Conservation (phyloP, 2,113 vertebrate genomes). For the Naja naja region DNA sequence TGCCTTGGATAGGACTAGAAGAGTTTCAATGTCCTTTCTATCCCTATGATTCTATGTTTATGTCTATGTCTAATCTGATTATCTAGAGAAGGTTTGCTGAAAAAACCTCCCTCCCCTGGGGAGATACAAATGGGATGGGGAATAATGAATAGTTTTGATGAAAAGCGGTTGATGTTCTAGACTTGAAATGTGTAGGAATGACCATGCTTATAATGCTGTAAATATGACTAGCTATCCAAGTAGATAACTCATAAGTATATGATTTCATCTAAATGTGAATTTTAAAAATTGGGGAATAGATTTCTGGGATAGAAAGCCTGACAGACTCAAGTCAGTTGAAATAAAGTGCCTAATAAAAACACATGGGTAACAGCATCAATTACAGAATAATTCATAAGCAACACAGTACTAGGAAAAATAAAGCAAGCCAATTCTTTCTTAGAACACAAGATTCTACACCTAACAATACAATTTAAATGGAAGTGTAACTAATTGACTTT, state of each 20-base stretch:
- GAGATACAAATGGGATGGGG: not conserved
- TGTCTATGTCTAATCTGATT: not conserved
- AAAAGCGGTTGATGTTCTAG: not conserved
- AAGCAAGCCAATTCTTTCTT: not conserved
- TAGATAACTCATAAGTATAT: not conserved
- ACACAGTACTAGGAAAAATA: not conserved
- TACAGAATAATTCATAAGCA: not conserved
- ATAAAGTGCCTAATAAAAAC: not conserved
- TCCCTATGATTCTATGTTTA: not conserved
- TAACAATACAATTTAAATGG: not conserved
- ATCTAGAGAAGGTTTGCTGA: not conserved
- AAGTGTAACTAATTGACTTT: not conserved
- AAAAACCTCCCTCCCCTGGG: not conserved
- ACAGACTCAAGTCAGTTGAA: not conserved
- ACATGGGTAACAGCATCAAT: not conserved
- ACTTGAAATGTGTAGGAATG: not conserved
- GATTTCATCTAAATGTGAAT: not conserved
- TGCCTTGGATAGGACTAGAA: not conserved
- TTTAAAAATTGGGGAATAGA: not conserved
- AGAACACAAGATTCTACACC: not conserved
- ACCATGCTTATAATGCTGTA: not conserved
- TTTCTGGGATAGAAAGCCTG: not conserved
- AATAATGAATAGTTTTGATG: not conserved
- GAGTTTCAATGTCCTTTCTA: not conserved
- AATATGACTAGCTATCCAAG: not conserved